Conservation (phyloP, 1,140 invertebrate genomes). For the Anagrus nilaparvatae region DNA sequence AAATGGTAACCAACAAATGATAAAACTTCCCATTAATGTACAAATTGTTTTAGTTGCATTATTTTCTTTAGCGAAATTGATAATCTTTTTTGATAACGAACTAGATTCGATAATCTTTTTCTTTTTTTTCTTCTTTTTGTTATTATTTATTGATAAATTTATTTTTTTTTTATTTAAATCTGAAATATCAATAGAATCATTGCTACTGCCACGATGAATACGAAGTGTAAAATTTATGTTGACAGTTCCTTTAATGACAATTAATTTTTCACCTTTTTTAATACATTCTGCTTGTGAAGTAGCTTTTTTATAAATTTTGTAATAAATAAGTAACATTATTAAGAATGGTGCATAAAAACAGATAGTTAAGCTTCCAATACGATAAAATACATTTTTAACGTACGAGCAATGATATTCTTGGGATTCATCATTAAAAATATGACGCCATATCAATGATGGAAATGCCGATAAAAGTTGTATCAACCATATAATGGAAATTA, state of each 20-base stretch:
- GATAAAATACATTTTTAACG: conserved; percentile 81
- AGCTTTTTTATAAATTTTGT: conserved; percentile 87
- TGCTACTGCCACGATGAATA: conserved; percentile 81
- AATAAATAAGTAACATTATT: conserved; percentile 96
- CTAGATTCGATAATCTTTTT: conserved; percentile 33
- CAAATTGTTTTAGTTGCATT: conserved; percentile 90
- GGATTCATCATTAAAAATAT: conserved; percentile 64
- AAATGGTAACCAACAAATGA: conserved; percentile 95
- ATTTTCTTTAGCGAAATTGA: too few species aligned
- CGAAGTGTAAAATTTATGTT: conserved; percentile 77
- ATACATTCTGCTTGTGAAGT: conserved; percentile 84
- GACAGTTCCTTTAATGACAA: conserved; percentile 67
- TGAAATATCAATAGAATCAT: too few species aligned
- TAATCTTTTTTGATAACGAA: too few species aligned
- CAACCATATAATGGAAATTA: conserved; percentile 85
- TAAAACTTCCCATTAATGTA: conserved; percentile 96
- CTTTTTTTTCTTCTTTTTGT: too few species aligned
- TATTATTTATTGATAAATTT: too few species aligned
- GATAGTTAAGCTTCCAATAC: conserved; percentile 89
- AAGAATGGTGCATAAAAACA: conserved; percentile 94
- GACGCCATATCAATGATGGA: conserved; percentile 90
- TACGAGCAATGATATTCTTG: conserved; percentile 77
- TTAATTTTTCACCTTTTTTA: conserved; percentile 78
- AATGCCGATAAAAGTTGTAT: conserved; percentile 89
- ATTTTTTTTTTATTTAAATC: too few species aligned